Evolutionary conservation across 53 echinoderm and acorn worm species (phyloP).

Genomic region (Actinopyga echinites): DNA sequence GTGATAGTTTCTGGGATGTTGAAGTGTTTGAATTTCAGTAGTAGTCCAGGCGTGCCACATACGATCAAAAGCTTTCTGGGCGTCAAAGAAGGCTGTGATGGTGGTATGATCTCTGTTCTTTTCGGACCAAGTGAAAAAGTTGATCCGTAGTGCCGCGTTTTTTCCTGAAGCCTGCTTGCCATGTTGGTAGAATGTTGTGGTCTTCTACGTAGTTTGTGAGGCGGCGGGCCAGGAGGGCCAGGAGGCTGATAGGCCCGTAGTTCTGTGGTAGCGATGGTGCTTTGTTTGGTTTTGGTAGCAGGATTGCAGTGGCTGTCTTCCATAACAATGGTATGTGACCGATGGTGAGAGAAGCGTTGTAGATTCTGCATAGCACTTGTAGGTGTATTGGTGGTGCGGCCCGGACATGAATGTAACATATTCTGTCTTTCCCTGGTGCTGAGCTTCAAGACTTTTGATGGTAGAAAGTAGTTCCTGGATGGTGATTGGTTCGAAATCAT

Average conservation of each 20-base stretch:
- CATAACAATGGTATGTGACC: background rate
- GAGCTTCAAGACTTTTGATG: background rate
- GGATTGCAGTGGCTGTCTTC: conserved; percentile 7
- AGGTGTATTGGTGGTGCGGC: background rate
- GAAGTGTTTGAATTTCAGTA: background rate
- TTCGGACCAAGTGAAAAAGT: background rate
- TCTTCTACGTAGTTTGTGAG: background rate
- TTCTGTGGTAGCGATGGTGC: background rate
- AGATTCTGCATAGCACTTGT: background rate
- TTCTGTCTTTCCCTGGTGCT: background rate
- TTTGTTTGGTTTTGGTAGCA: background rate
- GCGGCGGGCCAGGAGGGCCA: background rate
- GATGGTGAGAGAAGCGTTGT: background rate
- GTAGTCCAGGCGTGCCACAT: background rate
- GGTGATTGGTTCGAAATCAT: background rate
- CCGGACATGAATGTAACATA: background rate
- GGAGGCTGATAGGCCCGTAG: background rate
- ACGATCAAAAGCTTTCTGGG: background rate
- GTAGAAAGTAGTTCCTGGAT: background rate
- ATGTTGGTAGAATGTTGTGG: background rate
- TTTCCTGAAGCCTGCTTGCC: background rate
- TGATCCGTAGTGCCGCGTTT: conserved; percentile 7
- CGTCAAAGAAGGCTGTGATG: background rate
- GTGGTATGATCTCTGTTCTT: background rate
- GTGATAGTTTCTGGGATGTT: background rate